These are phyloP conservation scores for human (Homo sapiens) DNA, from an alignment of 2,113 vertebrate genomes.

Conservation along the genomic window DNA sequence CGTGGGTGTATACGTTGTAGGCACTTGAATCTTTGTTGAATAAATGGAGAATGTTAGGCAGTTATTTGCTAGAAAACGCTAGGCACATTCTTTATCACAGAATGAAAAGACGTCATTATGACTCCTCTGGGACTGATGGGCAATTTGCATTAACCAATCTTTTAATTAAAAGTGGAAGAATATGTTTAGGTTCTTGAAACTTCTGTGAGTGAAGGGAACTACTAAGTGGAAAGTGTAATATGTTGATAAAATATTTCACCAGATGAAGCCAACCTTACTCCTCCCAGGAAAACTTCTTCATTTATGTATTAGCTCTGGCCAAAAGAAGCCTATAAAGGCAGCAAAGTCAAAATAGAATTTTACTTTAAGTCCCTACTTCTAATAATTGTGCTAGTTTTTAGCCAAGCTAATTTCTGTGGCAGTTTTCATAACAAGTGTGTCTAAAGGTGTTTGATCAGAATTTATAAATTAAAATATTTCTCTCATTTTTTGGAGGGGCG, in stretches of 20 bases:
- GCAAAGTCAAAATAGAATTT: slow-evolving; percentile 21
- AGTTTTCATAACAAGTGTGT: neutral
- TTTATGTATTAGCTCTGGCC: neutral
- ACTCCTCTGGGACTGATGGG: no score
- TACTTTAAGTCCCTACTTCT: neutral
- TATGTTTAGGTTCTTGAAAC: no score
- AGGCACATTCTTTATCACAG: no score
- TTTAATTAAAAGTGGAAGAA: no score
- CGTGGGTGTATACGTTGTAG: no score
- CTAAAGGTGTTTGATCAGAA: neutral
- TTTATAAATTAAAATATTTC: neutral
- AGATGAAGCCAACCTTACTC: neutral
- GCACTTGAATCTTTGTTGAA: no score
- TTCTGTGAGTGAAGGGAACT: neutral
- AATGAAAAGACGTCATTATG: no score
- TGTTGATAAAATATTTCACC: neutral
- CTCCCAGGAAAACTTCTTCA: neutral
- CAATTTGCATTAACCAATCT: no score
- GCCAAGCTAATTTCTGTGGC: neutral
- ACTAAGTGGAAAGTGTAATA: neutral
- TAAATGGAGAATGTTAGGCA: no score
- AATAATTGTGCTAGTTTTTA: neutral
- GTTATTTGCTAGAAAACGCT: no score
- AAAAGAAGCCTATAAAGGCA: neutral
- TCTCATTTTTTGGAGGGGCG: neutral